Evolutionary conservation across 2,797 vertebrate species (phyloP).

Genomic region (Ceryle rudis): DNA sequence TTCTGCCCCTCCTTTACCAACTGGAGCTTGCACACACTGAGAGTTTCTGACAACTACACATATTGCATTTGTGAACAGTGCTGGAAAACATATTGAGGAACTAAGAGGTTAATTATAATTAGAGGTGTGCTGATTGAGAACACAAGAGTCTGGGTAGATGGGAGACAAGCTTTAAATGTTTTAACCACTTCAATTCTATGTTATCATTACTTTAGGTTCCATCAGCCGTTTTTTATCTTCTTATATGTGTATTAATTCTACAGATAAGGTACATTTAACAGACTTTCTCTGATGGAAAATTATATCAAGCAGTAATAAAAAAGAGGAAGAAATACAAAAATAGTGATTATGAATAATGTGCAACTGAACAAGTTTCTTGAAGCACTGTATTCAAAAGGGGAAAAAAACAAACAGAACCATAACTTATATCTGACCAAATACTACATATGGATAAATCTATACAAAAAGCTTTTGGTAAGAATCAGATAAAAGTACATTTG

Average conservation of each 20-base stretch:
- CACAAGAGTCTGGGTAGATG: neutral
- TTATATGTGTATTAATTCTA: neutral
- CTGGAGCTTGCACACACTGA: accelerated
- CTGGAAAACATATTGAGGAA: neutral
- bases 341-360: neutral
- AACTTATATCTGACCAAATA: neutral
- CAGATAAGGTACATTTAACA: neutral
- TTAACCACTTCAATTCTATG: neutral
- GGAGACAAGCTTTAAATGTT: neutral
- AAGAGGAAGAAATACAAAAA: neutral
- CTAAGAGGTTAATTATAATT: conserved; percentile 21
- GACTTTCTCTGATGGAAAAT: neutral
- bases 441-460: neutral
- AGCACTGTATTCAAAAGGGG: neutral
- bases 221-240: neutral
- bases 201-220: neutral
- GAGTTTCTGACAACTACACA: neutral
- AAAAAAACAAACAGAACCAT: neutral
- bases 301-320: neutral
- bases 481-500: neutral
- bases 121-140: neutral
- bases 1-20: neutral
- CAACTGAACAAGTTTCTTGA: neutral
- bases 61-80: neutral
- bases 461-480: neutral